These are phyloP conservation scores for Lasiommata megera DNA, from an alignment of 2,888 invertebrate genomes.

Conservation along the genomic window DNA sequence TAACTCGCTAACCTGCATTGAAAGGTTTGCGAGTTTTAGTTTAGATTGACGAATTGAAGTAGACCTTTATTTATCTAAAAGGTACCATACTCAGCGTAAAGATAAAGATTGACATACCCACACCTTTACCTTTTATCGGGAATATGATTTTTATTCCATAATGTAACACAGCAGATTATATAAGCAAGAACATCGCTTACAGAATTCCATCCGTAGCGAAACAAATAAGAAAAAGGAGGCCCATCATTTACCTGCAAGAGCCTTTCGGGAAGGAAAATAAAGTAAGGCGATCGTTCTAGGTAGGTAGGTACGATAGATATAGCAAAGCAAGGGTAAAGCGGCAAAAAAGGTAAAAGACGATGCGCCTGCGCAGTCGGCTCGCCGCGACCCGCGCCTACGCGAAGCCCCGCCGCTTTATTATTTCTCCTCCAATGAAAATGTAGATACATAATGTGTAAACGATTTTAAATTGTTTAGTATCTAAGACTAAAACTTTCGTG, in stretches of 20 bases:
- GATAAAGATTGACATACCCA: too few species aligned
- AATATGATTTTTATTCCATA: constrained; percentile 5
- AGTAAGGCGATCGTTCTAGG: constrained; percentile 50
- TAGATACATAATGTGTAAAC: not conserved
- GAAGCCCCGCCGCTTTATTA: constrained; percentile 42
- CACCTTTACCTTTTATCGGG: not conserved
- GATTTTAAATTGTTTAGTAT: not conserved
- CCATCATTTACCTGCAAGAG: constrained; percentile 70
- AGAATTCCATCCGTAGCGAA: constrained; percentile 54
- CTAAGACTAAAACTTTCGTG: too few species aligned
- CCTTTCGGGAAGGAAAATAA: constrained; percentile 58
- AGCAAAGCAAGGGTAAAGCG: constrained; percentile 62
- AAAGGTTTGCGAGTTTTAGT: too few species aligned
- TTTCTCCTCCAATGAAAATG: constrained; percentile 10
- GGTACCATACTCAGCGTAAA: too few species aligned
- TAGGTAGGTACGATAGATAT: constrained; percentile 34
- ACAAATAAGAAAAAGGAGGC: constrained; percentile 62
- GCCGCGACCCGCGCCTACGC: constrained; percentile 57
- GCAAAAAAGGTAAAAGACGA: constrained; percentile 70
- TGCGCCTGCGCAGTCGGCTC: constrained; percentile 41
- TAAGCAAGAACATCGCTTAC: constrained; percentile 30
- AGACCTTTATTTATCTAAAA: too few species aligned
- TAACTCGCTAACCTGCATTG: too few species aligned
- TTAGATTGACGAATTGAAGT: too few species aligned
- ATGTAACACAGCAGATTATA: constrained; percentile 26